Conservation (phyloP, 2,888 invertebrate species). For the Metellina segmentata region DNA sequence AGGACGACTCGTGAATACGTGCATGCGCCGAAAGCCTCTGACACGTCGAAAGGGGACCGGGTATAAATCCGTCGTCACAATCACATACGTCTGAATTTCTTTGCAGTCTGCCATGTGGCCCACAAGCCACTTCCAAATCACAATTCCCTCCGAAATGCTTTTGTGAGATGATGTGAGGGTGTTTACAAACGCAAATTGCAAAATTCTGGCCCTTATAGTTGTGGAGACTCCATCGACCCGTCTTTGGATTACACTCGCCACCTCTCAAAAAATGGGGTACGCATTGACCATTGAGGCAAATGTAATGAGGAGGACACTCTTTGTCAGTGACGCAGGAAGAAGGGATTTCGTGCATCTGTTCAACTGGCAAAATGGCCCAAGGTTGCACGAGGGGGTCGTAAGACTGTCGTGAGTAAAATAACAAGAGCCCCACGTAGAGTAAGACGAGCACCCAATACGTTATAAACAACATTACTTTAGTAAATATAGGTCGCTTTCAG, state of each 20-base stretch:
- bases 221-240: too few relatives aligned
- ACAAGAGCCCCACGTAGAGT: constrained; percentile 10
- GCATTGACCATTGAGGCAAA: constrained; percentile 1
- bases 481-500: neutral
- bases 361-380: neutral
- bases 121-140: constrained; percentile 1
- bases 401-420: too few relatives aligned
- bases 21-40: too few relatives aligned
- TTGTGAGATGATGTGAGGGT: constrained; percentile 4
- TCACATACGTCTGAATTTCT: neutral
- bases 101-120: constrained; percentile 1
- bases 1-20: too few relatives aligned
- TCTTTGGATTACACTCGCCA: too few relatives aligned
- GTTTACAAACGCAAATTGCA: neutral
- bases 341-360: too few relatives aligned
- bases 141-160: constrained; percentile 42
- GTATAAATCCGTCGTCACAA: neutral
- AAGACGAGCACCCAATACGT: neutral
- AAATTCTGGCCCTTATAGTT: too few relatives aligned
- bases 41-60: neutral
- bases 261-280: too few relatives aligned
- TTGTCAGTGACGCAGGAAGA: neutral
- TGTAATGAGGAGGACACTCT: neutral
- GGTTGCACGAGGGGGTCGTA: neutral
- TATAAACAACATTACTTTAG: neutral